phyloP scores from a whole-genome alignment of 1,140 invertebrate species.

The Zaprionus capensis region DNA sequence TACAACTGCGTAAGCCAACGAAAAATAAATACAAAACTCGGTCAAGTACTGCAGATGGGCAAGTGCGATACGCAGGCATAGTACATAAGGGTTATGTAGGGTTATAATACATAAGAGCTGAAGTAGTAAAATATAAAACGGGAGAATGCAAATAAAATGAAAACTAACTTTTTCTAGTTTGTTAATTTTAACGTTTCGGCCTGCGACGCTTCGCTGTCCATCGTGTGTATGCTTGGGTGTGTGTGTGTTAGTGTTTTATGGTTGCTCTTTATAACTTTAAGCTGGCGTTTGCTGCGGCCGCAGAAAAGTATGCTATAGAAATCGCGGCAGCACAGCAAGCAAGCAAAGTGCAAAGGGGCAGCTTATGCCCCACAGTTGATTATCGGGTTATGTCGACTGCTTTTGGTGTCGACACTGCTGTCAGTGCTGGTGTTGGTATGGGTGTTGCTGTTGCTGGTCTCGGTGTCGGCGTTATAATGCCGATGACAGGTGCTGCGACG shows the following conservation, averaged over 20 bases:
- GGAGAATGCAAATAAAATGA: slow-evolving; percentile 11
- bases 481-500: slow-evolving; percentile 47
- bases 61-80: slow-evolving; percentile 8
- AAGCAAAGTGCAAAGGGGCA: slow-evolving; percentile 27
- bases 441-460: slow-evolving; percentile 16
- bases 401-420: neutral
- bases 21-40: slow-evolving; percentile 55
- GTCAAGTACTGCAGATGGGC: slow-evolving; percentile 58
- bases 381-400: slow-evolving; percentile 17
- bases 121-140: slow-evolving; percentile 13
- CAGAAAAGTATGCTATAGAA: slow-evolving; percentile 66
- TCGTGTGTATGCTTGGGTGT: neutral
- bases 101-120: slow-evolving; percentile 12
- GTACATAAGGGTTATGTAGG: neutral
- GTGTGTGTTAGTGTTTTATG: slow-evolving; percentile 19
- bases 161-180: slow-evolving; percentile 58
- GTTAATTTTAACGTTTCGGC: slow-evolving; percentile 60
- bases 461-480: slow-evolving; percentile 19
- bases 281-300: slow-evolving; percentile 6
- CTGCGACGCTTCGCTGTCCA: slow-evolving; percentile 39
- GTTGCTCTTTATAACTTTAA: slow-evolving; percentile 37
- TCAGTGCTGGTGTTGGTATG: neutral
- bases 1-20: slow-evolving; percentile 3
- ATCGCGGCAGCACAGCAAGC: slow-evolving; percentile 1
- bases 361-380: slow-evolving; percentile 10